A percentile compares a stretch with the other conserved stretches of the same genome.
Evolutionary conservation across 2,797 vertebrate species (phyloP).

Genomic region (Sebastes oblongus): DNA sequence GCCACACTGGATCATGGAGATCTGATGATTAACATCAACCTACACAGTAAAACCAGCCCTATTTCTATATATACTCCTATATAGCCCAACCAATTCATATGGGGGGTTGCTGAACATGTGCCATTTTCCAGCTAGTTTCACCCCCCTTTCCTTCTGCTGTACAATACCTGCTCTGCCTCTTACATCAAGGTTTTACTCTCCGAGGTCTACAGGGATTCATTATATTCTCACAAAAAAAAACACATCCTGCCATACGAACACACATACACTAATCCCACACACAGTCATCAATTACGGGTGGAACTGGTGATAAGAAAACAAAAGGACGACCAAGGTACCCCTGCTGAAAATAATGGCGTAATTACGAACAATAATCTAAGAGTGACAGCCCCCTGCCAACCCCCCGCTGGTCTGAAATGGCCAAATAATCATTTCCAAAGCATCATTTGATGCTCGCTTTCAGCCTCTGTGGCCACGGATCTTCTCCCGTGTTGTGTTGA

Average conservation of each 20-base stretch:
- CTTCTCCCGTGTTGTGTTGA: conserved; percentile 34
- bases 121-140: conserved; percentile 4
- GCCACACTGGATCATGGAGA: not conserved
- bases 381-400: conserved; percentile 28
- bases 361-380: conserved; percentile 39
- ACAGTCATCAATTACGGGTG: conserved; percentile 10
- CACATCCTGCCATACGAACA: not conserved
- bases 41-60: not conserved
- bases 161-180: not conserved
- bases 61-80: not conserved
- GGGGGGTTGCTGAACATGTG: not conserved
- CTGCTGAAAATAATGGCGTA: conserved; percentile 16
- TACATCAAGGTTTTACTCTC: not conserved
- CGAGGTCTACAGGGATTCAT: not conserved
- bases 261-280: not conserved
- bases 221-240: not conserved
- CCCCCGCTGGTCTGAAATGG: conserved; percentile 45
- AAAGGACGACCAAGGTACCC: conserved; percentile 1
- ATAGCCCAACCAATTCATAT: not conserved
- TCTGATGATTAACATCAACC: conserved; percentile 2
- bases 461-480: conserved; percentile 33
- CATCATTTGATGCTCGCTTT: conserved; percentile 49
- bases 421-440: conserved; percentile 65
- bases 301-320: conserved; percentile 29
- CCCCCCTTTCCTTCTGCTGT: not conserved